phyloP scores from a whole-genome alignment of 2,888 invertebrate genomes.

The Tenthredo notha region DNA sequence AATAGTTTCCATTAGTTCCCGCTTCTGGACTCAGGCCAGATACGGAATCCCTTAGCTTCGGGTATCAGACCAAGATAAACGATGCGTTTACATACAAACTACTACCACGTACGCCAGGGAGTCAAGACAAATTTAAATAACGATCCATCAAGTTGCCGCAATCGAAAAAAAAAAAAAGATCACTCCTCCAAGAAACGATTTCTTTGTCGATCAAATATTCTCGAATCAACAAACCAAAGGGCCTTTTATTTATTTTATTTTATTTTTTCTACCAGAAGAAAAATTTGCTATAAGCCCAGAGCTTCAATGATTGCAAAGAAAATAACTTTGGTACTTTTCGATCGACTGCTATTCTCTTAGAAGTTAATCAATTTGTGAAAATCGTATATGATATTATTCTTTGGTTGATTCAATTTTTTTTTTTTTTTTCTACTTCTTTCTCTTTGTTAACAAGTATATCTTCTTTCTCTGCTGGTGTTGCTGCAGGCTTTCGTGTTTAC shows the following conservation, averaged over 20 bases:
- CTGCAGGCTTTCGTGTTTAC: constrained; percentile 1
- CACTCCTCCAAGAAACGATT: neutral
- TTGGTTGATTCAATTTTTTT: neutral
- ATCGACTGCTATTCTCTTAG: neutral
- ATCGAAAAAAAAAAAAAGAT: neutral
- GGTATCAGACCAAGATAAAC: constrained; percentile 35
- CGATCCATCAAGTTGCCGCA: neutral
- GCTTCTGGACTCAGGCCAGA: constrained; percentile 61
- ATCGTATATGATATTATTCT: neutral
- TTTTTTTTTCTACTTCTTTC: neutral
- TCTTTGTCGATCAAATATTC: neutral
- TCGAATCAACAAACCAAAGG: neutral
- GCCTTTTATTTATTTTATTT: neutral
- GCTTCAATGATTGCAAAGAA: neutral
- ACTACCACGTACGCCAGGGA: neutral
- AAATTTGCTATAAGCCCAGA: neutral
- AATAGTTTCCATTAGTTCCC: constrained; percentile 64
- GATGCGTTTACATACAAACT: constrained; percentile 26
- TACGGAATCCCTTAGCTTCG: constrained; percentile 46
- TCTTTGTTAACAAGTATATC: neutral
- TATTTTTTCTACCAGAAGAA: neutral
- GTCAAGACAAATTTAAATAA: constrained; percentile 41
- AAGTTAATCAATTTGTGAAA: neutral
- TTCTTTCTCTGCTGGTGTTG: neutral
- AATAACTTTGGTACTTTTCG: neutral